Percentiles rank a stretch among this genome's conserved stretches.
Conservation (phyloP, 2,797 vertebrate species). For the Gallirallus australis region DNA sequence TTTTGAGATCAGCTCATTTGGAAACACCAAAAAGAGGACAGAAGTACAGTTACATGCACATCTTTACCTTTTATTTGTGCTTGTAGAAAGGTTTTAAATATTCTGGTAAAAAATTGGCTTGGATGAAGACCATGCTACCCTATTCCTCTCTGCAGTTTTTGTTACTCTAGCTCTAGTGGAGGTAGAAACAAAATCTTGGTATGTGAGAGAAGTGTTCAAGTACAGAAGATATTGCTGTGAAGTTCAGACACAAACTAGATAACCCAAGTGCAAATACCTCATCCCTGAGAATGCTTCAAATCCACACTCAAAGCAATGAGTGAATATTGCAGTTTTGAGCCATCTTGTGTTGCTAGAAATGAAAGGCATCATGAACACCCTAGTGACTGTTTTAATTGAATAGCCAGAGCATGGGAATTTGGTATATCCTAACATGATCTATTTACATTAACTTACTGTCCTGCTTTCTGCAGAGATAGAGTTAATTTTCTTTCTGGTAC, state of each 20-base stretch:
- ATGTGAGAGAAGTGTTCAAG: not conserved
- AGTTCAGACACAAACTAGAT: not conserved
- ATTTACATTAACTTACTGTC: not conserved
- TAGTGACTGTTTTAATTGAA: not conserved
- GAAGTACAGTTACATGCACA: not conserved
- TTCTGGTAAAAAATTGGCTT: not conserved
- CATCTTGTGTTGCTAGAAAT: not conserved
- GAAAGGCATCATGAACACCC: not conserved
- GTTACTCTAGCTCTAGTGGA: not conserved
- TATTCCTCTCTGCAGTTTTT: not conserved
- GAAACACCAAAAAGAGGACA: not conserved
- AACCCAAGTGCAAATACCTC: not conserved
- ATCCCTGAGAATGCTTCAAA: not conserved
- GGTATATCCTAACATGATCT: accelerated
- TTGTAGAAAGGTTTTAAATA: not conserved
- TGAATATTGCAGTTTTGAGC: not conserved
- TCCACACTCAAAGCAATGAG: not conserved
- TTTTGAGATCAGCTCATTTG: not conserved
- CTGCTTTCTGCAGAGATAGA: too few relatives aligned
- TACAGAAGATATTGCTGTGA: not conserved
- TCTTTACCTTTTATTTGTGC: not conserved
- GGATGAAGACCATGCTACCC: not conserved
- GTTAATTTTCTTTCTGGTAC: too few relatives aligned
- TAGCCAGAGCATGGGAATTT: not conserved
- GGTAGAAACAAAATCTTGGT: not conserved